Conservation (phyloP, 2,888 invertebrate genomes). For the Phyllotreta cruciferae region DNA sequence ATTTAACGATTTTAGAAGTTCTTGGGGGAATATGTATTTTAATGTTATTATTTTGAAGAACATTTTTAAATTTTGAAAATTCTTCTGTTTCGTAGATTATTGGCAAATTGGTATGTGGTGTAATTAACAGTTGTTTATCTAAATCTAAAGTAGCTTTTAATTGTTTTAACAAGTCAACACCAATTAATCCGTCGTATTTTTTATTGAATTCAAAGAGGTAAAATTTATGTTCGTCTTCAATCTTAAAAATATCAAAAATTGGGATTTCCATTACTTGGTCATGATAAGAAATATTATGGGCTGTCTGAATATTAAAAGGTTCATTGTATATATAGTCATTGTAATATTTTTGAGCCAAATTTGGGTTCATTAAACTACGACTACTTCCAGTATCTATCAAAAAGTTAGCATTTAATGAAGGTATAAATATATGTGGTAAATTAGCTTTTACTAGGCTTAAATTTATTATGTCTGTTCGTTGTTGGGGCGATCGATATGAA, state of each 20-base stretch:
- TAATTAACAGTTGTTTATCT: no score
- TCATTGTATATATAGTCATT: not conserved
- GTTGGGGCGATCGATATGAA: no score
- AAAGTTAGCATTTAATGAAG: not conserved
- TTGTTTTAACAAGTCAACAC: not conserved
- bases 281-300: conserved; percentile 7
- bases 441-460: no score
- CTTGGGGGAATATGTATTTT: not conserved
- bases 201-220: not conserved
- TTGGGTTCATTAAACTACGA: not conserved
- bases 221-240: not conserved
- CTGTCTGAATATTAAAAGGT: not conserved
- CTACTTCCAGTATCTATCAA: not conserved
- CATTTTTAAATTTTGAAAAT: no score
- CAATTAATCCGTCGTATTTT: not conserved
- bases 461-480: no score
- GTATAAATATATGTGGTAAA: not conserved
- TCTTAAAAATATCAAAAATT: conserved; percentile 3
- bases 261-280: conserved; percentile 1
- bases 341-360: not conserved
- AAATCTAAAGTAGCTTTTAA: not conserved
- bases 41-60: no score
- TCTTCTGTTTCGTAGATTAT: no score
- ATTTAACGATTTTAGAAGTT: conserved; percentile 1
- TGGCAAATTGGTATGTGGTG: no score